phyloP scores from a whole-genome alignment of 2,888 invertebrate species.

The Allygus modestus region DNA sequence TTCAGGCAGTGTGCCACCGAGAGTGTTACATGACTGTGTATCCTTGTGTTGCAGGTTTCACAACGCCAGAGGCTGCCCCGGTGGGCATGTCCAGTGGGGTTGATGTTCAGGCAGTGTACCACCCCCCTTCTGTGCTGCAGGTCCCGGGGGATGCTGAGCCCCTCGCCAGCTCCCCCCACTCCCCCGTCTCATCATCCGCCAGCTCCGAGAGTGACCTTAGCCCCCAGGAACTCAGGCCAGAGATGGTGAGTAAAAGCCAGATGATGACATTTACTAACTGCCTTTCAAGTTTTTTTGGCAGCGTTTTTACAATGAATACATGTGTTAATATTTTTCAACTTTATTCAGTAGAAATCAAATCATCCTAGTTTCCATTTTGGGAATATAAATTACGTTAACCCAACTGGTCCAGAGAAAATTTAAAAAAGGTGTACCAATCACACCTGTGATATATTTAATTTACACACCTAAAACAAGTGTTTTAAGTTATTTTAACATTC shows the following conservation, averaged over 20 bases:
- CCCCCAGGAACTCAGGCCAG: slow-evolving; percentile 74
- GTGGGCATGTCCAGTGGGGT: slow-evolving; percentile 83
- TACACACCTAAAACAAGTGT: too few species aligned
- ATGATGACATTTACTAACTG: neutral
- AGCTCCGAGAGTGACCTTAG: slow-evolving; percentile 84
- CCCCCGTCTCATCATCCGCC: slow-evolving; percentile 84
- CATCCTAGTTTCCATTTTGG: too few species aligned
- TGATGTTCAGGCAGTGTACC: slow-evolving; percentile 84
- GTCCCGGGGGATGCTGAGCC: slow-evolving; percentile 84
- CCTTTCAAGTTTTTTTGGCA: neutral
- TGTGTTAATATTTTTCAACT: neutral
- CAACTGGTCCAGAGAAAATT: too few species aligned
- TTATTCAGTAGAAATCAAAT: too few species aligned
- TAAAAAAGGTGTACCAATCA: too few species aligned
- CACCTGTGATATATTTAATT: too few species aligned
- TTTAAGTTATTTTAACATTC: too few species aligned
- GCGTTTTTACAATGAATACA: slow-evolving; percentile 1
- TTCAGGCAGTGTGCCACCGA: too few species aligned
- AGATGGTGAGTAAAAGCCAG: slow-evolving; percentile 51
- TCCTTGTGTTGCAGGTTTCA: slow-evolving; percentile 66
- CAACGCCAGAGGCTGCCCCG: slow-evolving; percentile 72
- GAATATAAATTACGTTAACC: too few species aligned
- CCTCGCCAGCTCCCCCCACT: slow-evolving; percentile 77
- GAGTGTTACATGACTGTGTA: too few species aligned
- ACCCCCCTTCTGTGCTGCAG: slow-evolving; percentile 93